Evolutionary conservation across 2,113 vertebrate genomes (phyloP).

Genomic region (Oxyura jamaicensis): DNA sequence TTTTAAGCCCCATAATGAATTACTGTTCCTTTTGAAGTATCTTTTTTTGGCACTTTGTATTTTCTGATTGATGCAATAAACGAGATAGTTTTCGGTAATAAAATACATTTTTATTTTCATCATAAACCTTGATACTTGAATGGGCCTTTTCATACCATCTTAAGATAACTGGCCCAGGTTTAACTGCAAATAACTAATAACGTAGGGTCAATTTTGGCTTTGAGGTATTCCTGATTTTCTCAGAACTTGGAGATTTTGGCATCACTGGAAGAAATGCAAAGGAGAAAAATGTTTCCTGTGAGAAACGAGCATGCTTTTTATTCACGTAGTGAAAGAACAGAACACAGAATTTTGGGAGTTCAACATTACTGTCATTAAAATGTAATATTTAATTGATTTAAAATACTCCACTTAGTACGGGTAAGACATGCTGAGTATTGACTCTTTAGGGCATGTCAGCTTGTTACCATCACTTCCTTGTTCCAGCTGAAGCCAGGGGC

Average conservation of each 20-base stretch:
- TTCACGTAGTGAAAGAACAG: background rate
- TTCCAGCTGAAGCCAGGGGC: background rate
- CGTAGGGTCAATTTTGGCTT: background rate
- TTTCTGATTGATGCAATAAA: constrained; percentile 13
- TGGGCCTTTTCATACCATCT: background rate
- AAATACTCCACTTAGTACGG: constrained; percentile 50
- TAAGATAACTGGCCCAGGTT: background rate
- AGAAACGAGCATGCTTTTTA: background rate
- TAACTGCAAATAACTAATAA: background rate
- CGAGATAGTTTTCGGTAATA: background rate
- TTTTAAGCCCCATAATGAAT: fast-evolving
- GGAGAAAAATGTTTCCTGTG: constrained; percentile 42
- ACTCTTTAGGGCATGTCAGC: background rate
- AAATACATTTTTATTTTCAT: constrained; percentile 14
- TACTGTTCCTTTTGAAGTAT: background rate
- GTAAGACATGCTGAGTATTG: constrained; percentile 37
- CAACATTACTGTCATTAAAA: constrained; percentile 25
- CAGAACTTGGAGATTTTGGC: constrained; percentile 39
- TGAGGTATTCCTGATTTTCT: constrained; percentile 16
- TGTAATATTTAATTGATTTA: background rate
- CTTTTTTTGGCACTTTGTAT: background rate
- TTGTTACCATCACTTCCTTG: background rate
- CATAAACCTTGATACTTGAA: background rate
- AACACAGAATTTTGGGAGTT: constrained; percentile 47
- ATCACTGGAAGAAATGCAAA: background rate